Evolutionary conservation across 2,797 vertebrate species (phyloP), one percentile per base, ranked within the genome.

Genomic region (Sebastes hopkinsi): DNA sequence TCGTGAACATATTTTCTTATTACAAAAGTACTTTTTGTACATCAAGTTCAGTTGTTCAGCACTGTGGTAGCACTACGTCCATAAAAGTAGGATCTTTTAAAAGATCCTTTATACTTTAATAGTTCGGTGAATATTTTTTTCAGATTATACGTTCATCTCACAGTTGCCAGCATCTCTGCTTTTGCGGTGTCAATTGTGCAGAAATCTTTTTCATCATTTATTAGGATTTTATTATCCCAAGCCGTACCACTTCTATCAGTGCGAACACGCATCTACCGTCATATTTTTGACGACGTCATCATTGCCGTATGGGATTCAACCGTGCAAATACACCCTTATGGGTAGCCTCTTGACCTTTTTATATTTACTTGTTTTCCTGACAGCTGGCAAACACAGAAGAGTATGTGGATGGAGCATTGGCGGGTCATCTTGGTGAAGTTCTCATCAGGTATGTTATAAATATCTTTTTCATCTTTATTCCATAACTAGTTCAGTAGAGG

Each of bases 321-420:
- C 8, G 8, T n/a, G 16, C 25, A 55, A 4, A 50, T 16, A 9
- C 1, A 3, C 6, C 8, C 3, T 25, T 1, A 14, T 4, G 1
- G 2, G 12, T 58, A 3, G 1, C 13, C 1, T 16, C 20, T 52
- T 84, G 8, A 82, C 34, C 38, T 52, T 55, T 55, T 52, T 60
- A 3, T 67, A 6, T 71, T 75, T 60, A 0, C 29, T 0, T 27
- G 0, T 65, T 56, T 14, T 18, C 0, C 27, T 7, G 42, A 54
- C 87, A 99, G 98, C 95, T 99, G 87, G 98, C 98, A 5, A 99
- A 99, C 95, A 99, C 98, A 84, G 99, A 99, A 81, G 99, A 99
- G 92, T 99, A 97, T 32, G 98, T 99, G 84, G 98, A 99, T 12
- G 98, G 98, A 20, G 98, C 98, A 0, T 89, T 99, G 94, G 97